Base-by-base conservation (phyloP, 2,888 invertebrate species). In the Blastobasis lacticolella region DNA sequence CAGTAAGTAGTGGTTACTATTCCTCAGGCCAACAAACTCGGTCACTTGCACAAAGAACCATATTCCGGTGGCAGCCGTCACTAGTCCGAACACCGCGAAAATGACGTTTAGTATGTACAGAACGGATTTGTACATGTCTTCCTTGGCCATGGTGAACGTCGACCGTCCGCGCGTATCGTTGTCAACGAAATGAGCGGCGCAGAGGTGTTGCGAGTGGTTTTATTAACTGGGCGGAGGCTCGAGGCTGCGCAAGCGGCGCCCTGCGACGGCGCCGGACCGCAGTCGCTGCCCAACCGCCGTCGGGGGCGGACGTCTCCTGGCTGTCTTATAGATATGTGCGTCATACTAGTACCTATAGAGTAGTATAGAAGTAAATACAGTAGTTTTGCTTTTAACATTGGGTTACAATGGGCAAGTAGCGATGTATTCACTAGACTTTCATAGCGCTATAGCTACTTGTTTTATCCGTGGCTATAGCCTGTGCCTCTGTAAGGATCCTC, bases 21-120 rank as follows among this genome's bases (percentile, higher is more conserved):
- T 88, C 61, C 88, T 72, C 55, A 88, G 56, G 10, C 73, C 65
- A 47, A 87, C 86, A 59, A 88, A 86, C 62, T 88, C 87, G 4
- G 78, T 69, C 6, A 88, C 61, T 52, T 88, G 86, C 62, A 87
- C 87, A 68, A 87, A 88, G 74, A 88, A 88, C 87, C 87, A 88
- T 49, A 87, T 85, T 4, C 86, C 86, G 1, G 81, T 81, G 9
- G 86, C 84, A 2, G 85, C 83, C 38, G 85, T 81, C 51, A 79
- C 74, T 37, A 88, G 63, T 6, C 87, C 87, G 64, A 87, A 86
- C 53, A 88, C 70, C 37, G 84, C 87, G 72, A 81, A 88, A 38
- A 87, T 64, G 40, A 87, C 71, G 63, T 87, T 88, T 61, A 87
- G 64, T 51, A 84, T 71, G 62, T 86, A 86, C 37, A 87, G 71